Percentiles rank a stretch among this genome's conserved stretches.
These are phyloP conservation scores for Probaryconus sp. DNA, from an alignment of 1,140 invertebrate species.

Conservation along the genomic window DNA sequence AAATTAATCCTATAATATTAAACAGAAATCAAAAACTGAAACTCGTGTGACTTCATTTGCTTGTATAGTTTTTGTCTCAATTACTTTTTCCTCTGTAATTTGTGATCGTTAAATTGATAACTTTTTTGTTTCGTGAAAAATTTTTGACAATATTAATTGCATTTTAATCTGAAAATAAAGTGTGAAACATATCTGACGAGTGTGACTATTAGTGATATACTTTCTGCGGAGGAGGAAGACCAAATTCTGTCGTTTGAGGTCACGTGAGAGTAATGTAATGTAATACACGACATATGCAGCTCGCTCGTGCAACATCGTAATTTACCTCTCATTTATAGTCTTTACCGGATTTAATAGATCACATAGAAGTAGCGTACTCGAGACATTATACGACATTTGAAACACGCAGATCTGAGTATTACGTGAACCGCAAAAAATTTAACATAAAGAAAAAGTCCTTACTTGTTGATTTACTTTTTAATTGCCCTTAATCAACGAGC, in stretches of 20 bases:
- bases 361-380: conserved; percentile 48
- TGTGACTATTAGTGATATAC: conserved; percentile 33
- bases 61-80: no score
- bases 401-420: conserved; percentile 36
- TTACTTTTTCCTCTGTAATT: no score
- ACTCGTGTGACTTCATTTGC: no score
- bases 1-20: no score
- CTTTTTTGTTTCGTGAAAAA: no score
- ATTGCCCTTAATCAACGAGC: conserved; percentile 16
- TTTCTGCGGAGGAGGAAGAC: conserved; percentile 58
- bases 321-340: conserved; percentile 65
- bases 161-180: conserved; percentile 1
- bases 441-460: background rate
- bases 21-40: no score
- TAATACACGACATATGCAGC: conserved; percentile 54
- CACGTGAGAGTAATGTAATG: conserved; percentile 56
- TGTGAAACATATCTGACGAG: conserved; percentile 16
- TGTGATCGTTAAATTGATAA: no score
- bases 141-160: no score
- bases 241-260: conserved; percentile 55
- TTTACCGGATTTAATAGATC: conserved; percentile 63
- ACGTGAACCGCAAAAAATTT: conserved; percentile 30
- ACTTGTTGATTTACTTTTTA: background rate
- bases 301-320: conserved; percentile 61
- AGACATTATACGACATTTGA: conserved; percentile 41